These are phyloP conservation scores for Odontomyia ornata DNA, from an alignment of 2,888 invertebrate genomes.

Conservation along the genomic window DNA sequence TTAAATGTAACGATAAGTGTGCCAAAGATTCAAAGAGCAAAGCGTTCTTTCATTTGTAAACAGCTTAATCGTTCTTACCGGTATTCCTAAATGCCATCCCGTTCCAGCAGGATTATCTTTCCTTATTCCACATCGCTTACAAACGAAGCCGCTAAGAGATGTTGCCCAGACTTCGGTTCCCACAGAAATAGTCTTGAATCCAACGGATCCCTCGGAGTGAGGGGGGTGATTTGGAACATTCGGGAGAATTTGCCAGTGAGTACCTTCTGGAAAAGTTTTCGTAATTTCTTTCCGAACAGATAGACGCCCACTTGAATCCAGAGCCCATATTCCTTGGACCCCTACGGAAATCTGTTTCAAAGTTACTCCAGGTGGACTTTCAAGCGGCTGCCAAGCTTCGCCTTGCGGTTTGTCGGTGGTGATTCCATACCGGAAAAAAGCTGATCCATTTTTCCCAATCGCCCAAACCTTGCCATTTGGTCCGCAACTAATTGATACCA, in stretches of 20 bases:
- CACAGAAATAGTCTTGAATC: slow-evolving; percentile 78
- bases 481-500: slow-evolving; percentile 76
- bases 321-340: slow-evolving; percentile 78
- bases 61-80: no score
- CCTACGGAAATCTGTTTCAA: slow-evolving; percentile 82
- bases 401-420: slow-evolving; percentile 73
- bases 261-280: slow-evolving; percentile 80
- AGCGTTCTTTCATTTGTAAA: no score
- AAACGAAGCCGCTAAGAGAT: slow-evolving; percentile 74
- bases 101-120: slow-evolving; percentile 76
- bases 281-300: slow-evolving; percentile 83
- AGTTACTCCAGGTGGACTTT: slow-evolving; percentile 72
- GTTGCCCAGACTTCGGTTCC: slow-evolving; percentile 82
- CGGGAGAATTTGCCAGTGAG: slow-evolving; percentile 80
- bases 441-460: slow-evolving; percentile 82
- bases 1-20: no score
- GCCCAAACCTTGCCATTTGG: slow-evolving; percentile 81
- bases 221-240: slow-evolving; percentile 70
- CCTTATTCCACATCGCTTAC: slow-evolving; percentile 79
- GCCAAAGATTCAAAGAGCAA: no score
- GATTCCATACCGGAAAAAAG: slow-evolving; percentile 82
- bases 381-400: slow-evolving; percentile 81
- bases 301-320: slow-evolving; percentile 77
- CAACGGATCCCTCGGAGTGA: slow-evolving; percentile 65
- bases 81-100: slow-evolving; percentile 79